Conservation (phyloP, 2,113 vertebrate species). For the Andinoacara biseriatus region DNA sequence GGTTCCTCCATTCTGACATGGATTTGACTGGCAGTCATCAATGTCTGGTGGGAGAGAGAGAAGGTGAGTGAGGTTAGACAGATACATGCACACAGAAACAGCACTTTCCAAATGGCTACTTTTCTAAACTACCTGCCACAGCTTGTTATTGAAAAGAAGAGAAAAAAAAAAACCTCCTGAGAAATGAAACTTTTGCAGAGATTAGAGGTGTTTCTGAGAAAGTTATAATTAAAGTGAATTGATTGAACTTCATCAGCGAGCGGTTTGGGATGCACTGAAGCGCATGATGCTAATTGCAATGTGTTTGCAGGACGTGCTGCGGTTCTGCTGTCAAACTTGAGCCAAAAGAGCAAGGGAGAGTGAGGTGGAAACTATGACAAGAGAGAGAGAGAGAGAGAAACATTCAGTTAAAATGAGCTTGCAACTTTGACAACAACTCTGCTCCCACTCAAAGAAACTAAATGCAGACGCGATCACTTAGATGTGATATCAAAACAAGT, state of each 20-base stretch:
- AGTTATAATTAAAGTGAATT: slow-evolving; percentile 73
- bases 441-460: not conserved
- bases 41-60: slow-evolving; percentile 73
- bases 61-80: slow-evolving; percentile 12
- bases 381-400: not conserved
- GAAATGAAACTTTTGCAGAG: slow-evolving; percentile 61
- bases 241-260: slow-evolving; percentile 72
- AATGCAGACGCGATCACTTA: not conserved
- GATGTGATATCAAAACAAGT: not conserved
- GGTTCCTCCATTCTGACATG: slow-evolving; percentile 94
- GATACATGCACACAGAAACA: not conserved
- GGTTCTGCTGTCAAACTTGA: slow-evolving; percentile 40
- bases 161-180: slow-evolving; percentile 22
- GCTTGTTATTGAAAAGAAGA: slow-evolving; percentile 34
- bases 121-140: slow-evolving; percentile 38
- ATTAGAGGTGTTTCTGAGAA: slow-evolving; percentile 61
- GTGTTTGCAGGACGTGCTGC: slow-evolving; percentile 50
- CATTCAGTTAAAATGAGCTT: not conserved
- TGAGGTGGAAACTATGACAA: not conserved
- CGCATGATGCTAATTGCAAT: slow-evolving; percentile 65
- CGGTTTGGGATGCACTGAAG: slow-evolving; percentile 52
- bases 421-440: slow-evolving; percentile 2
- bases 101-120: not conserved
- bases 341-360: not conserved
- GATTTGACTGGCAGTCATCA: slow-evolving; percentile 85